Evolutionary conservation across 2,113 vertebrate genomes (phyloP), one percentile per base, ranked within the genome.

Genomic region (Oreochromis tanganicae): DNA sequence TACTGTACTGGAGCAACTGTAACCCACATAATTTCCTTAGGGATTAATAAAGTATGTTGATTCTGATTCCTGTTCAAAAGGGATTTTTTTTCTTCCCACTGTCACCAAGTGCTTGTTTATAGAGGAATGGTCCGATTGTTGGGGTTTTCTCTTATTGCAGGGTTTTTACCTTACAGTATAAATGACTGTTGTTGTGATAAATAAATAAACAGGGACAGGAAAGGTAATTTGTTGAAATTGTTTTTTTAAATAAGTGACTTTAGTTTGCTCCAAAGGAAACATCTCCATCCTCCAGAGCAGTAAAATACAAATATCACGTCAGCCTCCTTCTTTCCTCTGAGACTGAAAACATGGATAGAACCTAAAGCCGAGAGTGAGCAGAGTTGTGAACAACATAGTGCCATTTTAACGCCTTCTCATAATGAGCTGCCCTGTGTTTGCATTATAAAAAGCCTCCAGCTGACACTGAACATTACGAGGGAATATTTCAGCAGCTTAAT

Each of bases 401-500:
- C 5, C 29, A 48, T 19, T 63, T 87, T 52, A 81, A 36, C 46
- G 2, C 27, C 19, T 16, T 29, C 3, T 85, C 7, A 50, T 79
- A 81, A 63, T 81, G 41, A 38, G 5, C 73, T 36, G 46, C 73
- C 41, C 24, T 57, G 21, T 61, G 61, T 82, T 82, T 80, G 46
- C 82, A 56, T 88, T 75, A 66, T 41, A 17, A 87, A 61, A 43
- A 59, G 79, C 54, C 81, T 24, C 59, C 46, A 3, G 43, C 68
- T 82, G 82, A 54, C 81, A 81, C 50, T 56, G 82, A 82, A 88
- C 93, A 89, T 59, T 85, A 92, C 5, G 32, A 68, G 38, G 57
- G 73, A 85, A 88, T 87, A 86, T 81, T 78, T 87, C 85, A 91
- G 80, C 84, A 75, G 89, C 79, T 93, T 90, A 89, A 91, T 81